Base-by-base conservation (phyloP, 2,113 vertebrate genomes). In the Channa argus region DNA sequence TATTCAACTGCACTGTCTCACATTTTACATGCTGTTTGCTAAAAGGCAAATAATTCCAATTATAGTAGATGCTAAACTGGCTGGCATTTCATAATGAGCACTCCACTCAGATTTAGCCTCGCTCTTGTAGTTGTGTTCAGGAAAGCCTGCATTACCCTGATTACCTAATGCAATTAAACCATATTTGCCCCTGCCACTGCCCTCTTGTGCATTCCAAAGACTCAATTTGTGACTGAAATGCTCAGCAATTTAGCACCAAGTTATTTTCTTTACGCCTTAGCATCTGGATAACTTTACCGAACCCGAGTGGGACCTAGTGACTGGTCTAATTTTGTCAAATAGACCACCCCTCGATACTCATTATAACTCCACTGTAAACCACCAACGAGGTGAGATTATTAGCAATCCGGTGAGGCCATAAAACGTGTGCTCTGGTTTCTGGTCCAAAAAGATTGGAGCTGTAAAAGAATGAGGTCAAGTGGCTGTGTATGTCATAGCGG, bases 381-480 rank as follows among this genome's bases (percentile, higher is more conserved):
- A 3, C 24, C 77, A 80, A 75, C 44, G 60, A 81, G 79, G 68
- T 80, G 61, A 75, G 50, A 71, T 51, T 3, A 34, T 82, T 76
- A 77, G 75, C 72, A 61, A 87, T 64, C 67, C 6, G 44, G 70
- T 11, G 46, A 8, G 58, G 47, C 24, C 50, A 61, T 81, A 79
- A 86, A 88, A 83, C 24, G 41, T 13, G 4, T 49, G 24, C 49
- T 61, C 37, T 59, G 36, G 60, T 84, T 89, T 87, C 75, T 43
- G 46, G 45, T 50, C 67, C 60, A 69, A 71, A 69, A 85, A 67
- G 69, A 82, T 45, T 69, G 47, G 53, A 74, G 54, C 56, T 80
- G 66, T 79, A 84, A 92, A 88, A 77, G 89, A 91, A 93, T 86
- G 87, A 92, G 89, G 90, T 92, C 86, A 93, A 77, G 24, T 55